Conservation (phyloP, 2,113 vertebrate genomes). For the Rhadina sibilatrix region DNA sequence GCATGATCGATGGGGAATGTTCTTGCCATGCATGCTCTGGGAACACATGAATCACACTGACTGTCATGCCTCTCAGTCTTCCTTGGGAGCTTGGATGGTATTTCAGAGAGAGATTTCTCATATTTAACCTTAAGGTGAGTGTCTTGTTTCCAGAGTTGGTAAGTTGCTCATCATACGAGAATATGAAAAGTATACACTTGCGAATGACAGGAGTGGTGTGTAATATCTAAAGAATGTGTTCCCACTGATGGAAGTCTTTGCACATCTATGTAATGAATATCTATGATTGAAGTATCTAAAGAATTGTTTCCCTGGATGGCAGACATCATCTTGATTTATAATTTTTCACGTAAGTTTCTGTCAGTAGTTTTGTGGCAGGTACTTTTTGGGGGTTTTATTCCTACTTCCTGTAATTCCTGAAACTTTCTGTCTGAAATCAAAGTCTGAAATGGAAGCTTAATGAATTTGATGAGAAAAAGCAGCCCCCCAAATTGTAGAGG, state of each 20-base stretch:
- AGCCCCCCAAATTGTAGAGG: background rate
- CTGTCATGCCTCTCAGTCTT: background rate
- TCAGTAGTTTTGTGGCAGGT: background rate
- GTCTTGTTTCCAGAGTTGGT: background rate
- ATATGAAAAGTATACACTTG: background rate
- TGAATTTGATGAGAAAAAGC: background rate
- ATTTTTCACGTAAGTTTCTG: background rate
- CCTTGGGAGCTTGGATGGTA: background rate
- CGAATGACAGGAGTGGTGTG: background rate
- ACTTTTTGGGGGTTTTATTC: background rate
- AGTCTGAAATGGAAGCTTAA: background rate
- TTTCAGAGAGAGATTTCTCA: background rate
- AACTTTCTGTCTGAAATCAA: background rate
- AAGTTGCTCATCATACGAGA: background rate
- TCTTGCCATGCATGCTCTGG: background rate
- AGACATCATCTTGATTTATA: background rate
- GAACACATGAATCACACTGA: background rate
- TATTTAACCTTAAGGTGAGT: background rate
- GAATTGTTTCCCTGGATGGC: background rate
- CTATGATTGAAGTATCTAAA: background rate
- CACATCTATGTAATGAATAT: background rate
- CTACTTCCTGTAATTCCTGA: background rate
- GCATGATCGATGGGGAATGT: background rate
- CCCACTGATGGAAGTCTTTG: background rate
- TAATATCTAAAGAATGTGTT: background rate